Evolutionary conservation across 2,797 vertebrate species (phyloP), one percentile per base, ranked within the genome.

Genomic region (Amniataba percoides): DNA sequence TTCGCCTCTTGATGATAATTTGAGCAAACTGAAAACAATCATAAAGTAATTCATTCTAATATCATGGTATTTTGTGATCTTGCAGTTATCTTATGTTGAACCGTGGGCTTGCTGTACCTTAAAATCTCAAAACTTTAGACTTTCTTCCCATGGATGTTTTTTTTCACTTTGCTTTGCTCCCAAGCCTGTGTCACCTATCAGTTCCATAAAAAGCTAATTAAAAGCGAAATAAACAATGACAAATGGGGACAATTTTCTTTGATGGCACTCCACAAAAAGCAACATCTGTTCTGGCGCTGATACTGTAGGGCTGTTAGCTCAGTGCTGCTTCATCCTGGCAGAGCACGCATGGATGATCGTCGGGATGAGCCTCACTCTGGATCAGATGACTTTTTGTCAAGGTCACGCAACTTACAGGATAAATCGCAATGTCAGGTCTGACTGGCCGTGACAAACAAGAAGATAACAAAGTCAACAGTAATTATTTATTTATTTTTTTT

Each of bases 271-370:
- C 61, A 72, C 82, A 78, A 74, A 85, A 74, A 40, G 55, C 70
- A 72, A 25, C 87, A 88, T 87, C 84, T 89, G 85, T 40, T 85
- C 61, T 73, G 82, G 77, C 21, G 7, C 56, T 45, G 66, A 62
- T 48, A 51, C 40, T 25, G 68, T 27, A 25, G 48, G 69, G 73
- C 76, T 78, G 71, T 84, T 77, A 53, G 65, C 67, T 68, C 19
- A 21, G 57, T 9, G 42, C n/a, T 1, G 34, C 74, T 8, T 40
- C 63, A 21, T 78, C 40, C 53, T 72, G 62, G 21, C 27, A 61
- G 27, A 72, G 43, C 71, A 15, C 23, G 71, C 51, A 16, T 49
- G 56, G 61, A 5, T 59, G 74, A 72, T 65, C 57, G 60, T 66
- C 65, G 46, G 51, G 23, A 73, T 18, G 69, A 74, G 59, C 79